Conservation (phyloP, 2,888 invertebrate genomes). For the Phalera bucephala region DNA sequence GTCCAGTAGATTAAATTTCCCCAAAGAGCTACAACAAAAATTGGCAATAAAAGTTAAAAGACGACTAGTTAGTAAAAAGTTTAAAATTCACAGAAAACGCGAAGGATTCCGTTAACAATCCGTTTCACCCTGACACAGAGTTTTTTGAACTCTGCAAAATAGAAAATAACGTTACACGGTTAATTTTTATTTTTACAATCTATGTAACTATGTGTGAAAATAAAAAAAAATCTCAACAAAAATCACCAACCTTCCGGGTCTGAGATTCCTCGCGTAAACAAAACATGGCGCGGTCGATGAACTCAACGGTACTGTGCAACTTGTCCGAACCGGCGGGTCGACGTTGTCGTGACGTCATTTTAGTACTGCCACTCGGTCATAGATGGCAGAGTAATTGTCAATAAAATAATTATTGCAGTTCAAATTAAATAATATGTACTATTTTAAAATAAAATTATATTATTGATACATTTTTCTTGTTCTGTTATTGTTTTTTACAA, state of each 20-base stretch:
- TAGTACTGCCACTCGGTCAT: conserved; percentile 43
- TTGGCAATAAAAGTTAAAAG: too few relatives aligned
- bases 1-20: background rate
- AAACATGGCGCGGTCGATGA: conserved; percentile 62
- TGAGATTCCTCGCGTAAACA: conserved; percentile 69
- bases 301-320: conserved; percentile 76
- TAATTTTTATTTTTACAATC: conserved; percentile 36
- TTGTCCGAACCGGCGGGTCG: conserved; percentile 56
- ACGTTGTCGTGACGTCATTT: conserved; percentile 65
- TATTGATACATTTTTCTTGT: too few relatives aligned
- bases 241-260: conserved; percentile 43
- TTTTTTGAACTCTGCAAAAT: conserved; percentile 38
- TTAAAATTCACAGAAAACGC: background rate
- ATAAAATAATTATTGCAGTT: too few relatives aligned
- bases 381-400: too few relatives aligned
- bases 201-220: conserved; percentile 41
- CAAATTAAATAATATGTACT: too few relatives aligned
- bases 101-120: conserved; percentile 14
- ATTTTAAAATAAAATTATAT: too few relatives aligned
- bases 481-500: too few relatives aligned
- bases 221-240: conserved; percentile 43
- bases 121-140: conserved; percentile 7
- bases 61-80: background rate
- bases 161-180: conserved; percentile 36
- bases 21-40: background rate